phyloP scores from a whole-genome alignment of 2,797 vertebrate genomes.

The Monodelphis domestica region DNA sequence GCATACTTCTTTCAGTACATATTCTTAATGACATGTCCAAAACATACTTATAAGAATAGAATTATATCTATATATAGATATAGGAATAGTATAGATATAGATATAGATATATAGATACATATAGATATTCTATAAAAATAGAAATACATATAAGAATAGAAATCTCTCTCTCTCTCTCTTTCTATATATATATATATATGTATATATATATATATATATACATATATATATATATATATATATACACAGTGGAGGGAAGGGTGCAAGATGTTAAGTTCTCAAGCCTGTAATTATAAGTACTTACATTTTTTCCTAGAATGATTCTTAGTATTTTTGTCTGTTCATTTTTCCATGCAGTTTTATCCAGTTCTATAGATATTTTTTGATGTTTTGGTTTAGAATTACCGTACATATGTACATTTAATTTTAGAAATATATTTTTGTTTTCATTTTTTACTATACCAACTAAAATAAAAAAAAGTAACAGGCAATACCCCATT shows the following conservation, averaged over 20 bases:
- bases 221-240: background rate
- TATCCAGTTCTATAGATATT: background rate
- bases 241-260: background rate
- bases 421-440: background rate
- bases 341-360: background rate
- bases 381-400: background rate
- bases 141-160: background rate
- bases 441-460: background rate
- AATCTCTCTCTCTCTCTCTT: no score
- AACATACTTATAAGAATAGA: background rate
- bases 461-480: background rate
- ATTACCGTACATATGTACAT: background rate
- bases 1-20: background rate
- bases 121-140: background rate
- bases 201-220: background rate
- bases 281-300: background rate
- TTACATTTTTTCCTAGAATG: background rate
- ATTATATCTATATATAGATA: background rate
- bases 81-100: background rate
- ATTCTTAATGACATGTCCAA: background rate
- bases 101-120: background rate
- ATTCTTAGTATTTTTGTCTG: background rate
- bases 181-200: no score
- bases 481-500: background rate
- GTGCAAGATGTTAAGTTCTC: background rate